Evolutionary conservation across 37 sponge, comb jelly and placozoan species (phyloP).

Genomic region (Hexactinellida sp.): DNA sequence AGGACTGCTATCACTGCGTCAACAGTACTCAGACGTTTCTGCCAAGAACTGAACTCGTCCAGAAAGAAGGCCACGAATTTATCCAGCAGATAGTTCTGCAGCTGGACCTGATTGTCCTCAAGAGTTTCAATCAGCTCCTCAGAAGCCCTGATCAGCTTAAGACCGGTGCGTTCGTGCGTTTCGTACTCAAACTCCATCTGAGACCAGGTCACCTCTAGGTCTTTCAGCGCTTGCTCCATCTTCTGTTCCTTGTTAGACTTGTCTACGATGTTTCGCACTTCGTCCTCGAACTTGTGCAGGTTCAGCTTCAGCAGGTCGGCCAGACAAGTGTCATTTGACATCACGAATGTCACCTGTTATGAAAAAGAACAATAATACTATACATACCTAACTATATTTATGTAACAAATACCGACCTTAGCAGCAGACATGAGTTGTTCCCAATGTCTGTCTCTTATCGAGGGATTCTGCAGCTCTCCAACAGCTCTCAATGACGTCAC

Average conservation of each 20-base stretch:
- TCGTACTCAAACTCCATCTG: constrained; percentile 95
- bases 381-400: no score
- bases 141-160: constrained; percentile 52
- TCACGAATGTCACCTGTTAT: constrained; percentile 77
- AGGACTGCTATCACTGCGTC: constrained; percentile 93
- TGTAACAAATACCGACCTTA: constrained; percentile 33
- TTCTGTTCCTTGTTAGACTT: constrained; percentile 94
- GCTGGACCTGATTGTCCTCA: constrained; percentile 98
- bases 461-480: constrained; percentile 92
- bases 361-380: background rate
- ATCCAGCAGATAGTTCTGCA: constrained; percentile 96
- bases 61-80: constrained; percentile 94
- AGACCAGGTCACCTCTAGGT: constrained; percentile 85
- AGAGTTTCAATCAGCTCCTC: constrained; percentile 97
- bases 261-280: constrained; percentile 92
- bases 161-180: constrained; percentile 58
- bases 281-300: constrained; percentile 96
- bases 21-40: constrained; percentile 87
- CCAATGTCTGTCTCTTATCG: constrained; percentile 98
- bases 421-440: constrained; percentile 97
- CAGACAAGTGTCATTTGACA: constrained; percentile 86
- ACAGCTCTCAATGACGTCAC: constrained; percentile 94
- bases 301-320: constrained; percentile 88
- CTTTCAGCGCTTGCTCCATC: constrained; percentile 97
- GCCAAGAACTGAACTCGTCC: constrained; percentile 92